These are phyloP conservation scores for Polyploca ridens DNA, from an alignment of 2,888 invertebrate genomes.

Conservation along the genomic window DNA sequence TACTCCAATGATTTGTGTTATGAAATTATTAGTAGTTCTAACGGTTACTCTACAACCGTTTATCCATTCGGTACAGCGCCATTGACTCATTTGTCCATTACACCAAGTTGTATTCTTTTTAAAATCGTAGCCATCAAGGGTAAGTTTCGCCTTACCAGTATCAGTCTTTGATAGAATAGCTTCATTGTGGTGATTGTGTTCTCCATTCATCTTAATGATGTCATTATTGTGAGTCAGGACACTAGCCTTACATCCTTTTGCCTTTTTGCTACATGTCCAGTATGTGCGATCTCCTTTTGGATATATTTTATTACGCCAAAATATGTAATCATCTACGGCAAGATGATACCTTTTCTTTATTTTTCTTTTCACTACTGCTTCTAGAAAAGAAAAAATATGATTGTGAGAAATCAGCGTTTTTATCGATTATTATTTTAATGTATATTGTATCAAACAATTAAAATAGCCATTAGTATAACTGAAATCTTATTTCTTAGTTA, in stretches of 20 bases:
- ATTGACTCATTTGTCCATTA: not conserved
- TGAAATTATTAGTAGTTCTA: not conserved
- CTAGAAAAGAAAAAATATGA: not conserved
- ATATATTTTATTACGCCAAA: not conserved
- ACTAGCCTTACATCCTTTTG: constrained; percentile 23
- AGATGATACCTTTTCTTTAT: not conserved
- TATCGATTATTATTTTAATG: too few species aligned
- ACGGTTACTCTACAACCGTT: not conserved
- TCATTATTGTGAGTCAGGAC: constrained; percentile 16
- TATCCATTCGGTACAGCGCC: not conserved
- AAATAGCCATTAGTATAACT: too few species aligned
- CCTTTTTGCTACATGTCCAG: constrained; percentile 23
- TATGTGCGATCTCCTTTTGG: constrained; percentile 1
- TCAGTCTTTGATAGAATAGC: not conserved
- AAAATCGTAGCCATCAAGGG: not conserved
- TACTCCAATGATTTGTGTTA: not conserved
- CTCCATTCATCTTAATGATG: not conserved
- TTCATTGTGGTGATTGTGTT: not conserved
- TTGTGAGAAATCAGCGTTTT: too few species aligned
- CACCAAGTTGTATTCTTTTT: not conserved
- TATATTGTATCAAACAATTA: too few species aligned
- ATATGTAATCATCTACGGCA: not conserved
- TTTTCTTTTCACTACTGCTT: not conserved
- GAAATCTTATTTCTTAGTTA: too few species aligned
- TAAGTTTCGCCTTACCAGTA: not conserved